Evolutionary conservation across 37 sponge, comb jelly and placozoan species (phyloP), one percentile per base, ranked within the genome.

Genomic region (Axinella damicornis): DNA sequence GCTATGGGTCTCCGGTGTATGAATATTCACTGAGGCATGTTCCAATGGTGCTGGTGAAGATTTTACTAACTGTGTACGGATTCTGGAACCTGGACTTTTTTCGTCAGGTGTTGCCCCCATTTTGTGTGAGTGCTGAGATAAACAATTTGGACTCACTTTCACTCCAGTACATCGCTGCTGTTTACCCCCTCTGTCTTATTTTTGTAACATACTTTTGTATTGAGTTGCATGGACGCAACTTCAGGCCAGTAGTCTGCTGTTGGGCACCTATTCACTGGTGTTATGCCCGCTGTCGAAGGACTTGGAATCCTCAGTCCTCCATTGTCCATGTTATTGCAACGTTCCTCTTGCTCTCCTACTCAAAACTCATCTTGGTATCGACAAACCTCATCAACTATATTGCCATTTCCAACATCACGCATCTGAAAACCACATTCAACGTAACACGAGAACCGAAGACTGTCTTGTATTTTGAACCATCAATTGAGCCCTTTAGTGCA

Each of bases 51-150:
- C 37, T 69, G 18, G 30, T 71, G 33, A 55, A 15, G 32, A 22
- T 72, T 60, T 11, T 82, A 1, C 2, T 62, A 28, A 39, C 63
- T 0, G 27, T 67, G 19, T 85, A 85, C 38, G 71, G 86, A 22
- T 74, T 90, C 39, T 69, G 67, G 77, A 90, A 90, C 66, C 55
- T 90, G 15, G 64, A 90, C 2, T 85, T 90, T 65, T 81, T 90
- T 67, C 38, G 80, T 24, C 11, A 53, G 62, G 64, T 81, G 1
- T 34, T 90, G 12, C 77, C 61, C 17, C 40, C 62, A 16, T 90
- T 81, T 74, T 85, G 82, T 58, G 68, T 90, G 5, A 34, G 40
- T 52, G 54, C 65, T 28, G 60, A 60, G 5, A 25, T 90, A 34
- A 85, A 39, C 28, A 80, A 80, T 31, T 57, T 90, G 54, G 64